Evolutionary conservation across 2,888 invertebrate species (phyloP).

Genomic region (Brachyptera putata): DNA sequence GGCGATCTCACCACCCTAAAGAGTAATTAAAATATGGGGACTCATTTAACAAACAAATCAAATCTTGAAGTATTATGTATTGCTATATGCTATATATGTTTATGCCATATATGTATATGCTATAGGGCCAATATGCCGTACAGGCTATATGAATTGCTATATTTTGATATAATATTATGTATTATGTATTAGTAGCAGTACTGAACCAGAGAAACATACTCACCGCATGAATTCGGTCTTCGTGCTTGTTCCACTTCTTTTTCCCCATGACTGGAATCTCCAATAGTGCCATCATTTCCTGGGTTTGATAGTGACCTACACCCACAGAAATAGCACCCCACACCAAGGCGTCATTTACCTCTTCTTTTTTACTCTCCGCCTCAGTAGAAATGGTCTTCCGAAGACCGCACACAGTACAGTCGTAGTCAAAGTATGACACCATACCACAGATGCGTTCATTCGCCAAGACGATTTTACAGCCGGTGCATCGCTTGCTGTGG

Average conservation of each 20-base stretch:
- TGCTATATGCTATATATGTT: too few relatives aligned
- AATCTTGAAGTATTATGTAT: too few relatives aligned
- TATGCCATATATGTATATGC: too few relatives aligned
- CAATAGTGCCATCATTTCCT: neutral
- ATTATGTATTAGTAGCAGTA: too few relatives aligned
- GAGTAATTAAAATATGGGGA: too few relatives aligned
- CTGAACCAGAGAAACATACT: too few relatives aligned
- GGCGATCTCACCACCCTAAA: too few relatives aligned
- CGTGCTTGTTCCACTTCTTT: neutral
- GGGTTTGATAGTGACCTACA: neutral
- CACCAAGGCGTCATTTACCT: neutral
- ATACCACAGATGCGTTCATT: neutral
- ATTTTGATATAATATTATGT: too few relatives aligned
- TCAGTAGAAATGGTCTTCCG: neutral
- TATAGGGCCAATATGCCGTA: too few relatives aligned
- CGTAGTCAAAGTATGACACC: neutral
- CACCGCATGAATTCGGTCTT: neutral
- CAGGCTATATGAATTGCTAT: too few relatives aligned
- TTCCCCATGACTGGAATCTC: neutral
- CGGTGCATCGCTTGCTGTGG: neutral
- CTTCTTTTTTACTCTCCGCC: neutral
- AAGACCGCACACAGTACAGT: neutral
- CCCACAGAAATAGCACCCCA: neutral
- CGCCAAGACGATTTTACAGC: neutral
- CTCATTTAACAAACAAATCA: too few relatives aligned